These are phyloP conservation scores for Strigamia maritima DNA, from an alignment of 2,888 invertebrate species.

Conservation along the genomic window DNA sequence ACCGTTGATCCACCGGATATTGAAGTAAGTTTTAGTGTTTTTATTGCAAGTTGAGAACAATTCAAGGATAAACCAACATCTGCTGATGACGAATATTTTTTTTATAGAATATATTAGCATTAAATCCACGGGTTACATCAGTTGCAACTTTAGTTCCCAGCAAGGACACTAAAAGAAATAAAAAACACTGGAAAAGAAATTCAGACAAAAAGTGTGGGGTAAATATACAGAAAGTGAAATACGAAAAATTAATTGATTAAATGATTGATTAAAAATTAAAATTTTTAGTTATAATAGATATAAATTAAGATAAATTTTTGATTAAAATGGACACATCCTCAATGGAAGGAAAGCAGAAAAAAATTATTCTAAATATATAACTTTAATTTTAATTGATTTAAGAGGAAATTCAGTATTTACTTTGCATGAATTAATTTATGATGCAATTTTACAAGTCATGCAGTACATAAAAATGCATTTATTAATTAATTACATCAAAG, in stretches of 20 bases:
- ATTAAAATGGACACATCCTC: too few relatives aligned
- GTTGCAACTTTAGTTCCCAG: constrained; percentile 81
- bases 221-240: too few relatives aligned
- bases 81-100: constrained; percentile 38
- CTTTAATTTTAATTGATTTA: too few relatives aligned
- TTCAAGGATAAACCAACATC: neutral
- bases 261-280: neutral
- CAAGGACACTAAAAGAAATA: constrained; percentile 75
- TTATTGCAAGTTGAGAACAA: neutral
- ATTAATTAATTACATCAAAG: too few relatives aligned
- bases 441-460: too few relatives aligned
- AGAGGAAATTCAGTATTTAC: too few relatives aligned
- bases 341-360: too few relatives aligned
- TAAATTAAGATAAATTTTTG: too few relatives aligned
- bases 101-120: constrained; percentile 73
- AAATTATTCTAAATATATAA: too few relatives aligned
- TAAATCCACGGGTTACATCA: constrained; percentile 79
- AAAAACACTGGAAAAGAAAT: constrained; percentile 95
- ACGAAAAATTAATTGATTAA: neutral
- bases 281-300: constrained; percentile 42
- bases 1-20: neutral
- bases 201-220: constrained; percentile 77
- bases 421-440: too few relatives aligned
- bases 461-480: too few relatives aligned
- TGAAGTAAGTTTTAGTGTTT: neutral